Evolutionary conservation across 37 sponge, comb jelly and placozoan genomes (phyloP).

Genomic region (Aplysina aerophoba): DNA sequence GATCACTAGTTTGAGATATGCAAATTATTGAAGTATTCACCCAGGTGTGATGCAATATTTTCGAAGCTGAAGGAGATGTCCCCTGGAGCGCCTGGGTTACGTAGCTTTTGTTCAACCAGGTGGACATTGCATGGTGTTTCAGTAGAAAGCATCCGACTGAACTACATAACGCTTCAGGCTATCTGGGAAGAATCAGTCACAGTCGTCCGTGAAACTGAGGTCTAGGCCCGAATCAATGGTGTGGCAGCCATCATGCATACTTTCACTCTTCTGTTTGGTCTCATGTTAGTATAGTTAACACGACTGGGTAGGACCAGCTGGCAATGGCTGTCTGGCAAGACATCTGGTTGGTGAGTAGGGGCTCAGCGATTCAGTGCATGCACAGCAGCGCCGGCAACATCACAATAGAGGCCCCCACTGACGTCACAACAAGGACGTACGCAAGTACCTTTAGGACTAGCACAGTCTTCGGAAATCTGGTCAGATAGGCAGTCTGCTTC

Average conservation of each 20-base stretch:
- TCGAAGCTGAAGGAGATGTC: conserved; percentile 15
- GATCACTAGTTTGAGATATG: conserved; percentile 36
- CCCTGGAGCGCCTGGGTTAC: background rate
- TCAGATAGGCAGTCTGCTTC: too few species aligned
- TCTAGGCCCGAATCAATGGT: conserved; percentile 36
- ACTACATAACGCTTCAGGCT: background rate
- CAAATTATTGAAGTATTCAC: conserved; percentile 44
- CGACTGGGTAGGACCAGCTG: too few species aligned
- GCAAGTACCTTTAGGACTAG: too few species aligned
- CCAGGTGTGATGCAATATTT: conserved; percentile 34
- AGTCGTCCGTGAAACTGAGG: conserved; percentile 19
- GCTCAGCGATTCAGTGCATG: too few species aligned
- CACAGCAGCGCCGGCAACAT: too few species aligned
- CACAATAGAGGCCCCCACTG: too few species aligned
- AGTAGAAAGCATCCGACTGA: conserved; percentile 27
- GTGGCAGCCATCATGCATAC: conserved; percentile 41
- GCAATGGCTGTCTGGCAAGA: too few species aligned
- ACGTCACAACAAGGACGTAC: too few species aligned
- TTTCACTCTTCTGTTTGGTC: conserved; percentile 38
- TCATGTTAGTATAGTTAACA: too few species aligned
- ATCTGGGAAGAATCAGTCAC: conserved; percentile 29
- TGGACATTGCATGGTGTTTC: conserved; percentile 36
- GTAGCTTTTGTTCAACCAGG: background rate
- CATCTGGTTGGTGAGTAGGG: too few species aligned
- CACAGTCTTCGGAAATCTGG: too few species aligned